Percentiles rank a stretch among this genome's conserved stretches.
These are phyloP conservation scores for Squalus acanthias DNA, from an alignment of 2,797 vertebrate species.

Conservation along the genomic window DNA sequence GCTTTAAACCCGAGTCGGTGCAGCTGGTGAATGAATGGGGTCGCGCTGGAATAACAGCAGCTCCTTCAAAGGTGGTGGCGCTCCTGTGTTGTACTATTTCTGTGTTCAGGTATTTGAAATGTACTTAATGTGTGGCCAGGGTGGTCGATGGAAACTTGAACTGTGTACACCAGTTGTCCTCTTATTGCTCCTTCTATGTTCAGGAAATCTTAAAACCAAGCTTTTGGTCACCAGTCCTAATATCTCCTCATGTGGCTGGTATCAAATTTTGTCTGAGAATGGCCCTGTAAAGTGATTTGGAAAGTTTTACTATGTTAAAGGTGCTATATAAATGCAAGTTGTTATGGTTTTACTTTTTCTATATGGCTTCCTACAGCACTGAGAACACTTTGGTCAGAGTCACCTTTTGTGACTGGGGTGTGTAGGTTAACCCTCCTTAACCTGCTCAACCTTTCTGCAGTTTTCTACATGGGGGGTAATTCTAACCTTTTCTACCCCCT, in stretches of 20 bases:
- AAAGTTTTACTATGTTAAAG: background rate
- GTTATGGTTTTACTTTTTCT: background rate
- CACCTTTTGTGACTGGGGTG: no score
- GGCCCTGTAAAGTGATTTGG: background rate
- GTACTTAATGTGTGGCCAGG: no score
- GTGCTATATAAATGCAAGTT: background rate
- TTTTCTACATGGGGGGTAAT: background rate
- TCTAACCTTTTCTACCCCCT: background rate
- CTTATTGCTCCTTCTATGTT: background rate
- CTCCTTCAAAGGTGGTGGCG: background rate
- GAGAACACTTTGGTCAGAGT: no score
- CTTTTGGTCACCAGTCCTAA: background rate
- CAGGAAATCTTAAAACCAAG: background rate
- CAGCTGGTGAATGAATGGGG: background rate
- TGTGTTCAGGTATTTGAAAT: no score
- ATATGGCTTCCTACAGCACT: no score
- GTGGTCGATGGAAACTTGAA: background rate
- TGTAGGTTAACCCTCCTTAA: no score
- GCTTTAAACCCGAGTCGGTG: background rate
- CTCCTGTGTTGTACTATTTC: no score
- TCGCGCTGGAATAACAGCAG: background rate
- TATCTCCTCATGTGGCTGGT: background rate
- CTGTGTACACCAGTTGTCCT: background rate
- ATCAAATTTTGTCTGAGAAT: background rate
- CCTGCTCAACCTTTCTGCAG: no score